phyloP scores from a whole-genome alignment of 2,113 vertebrate species.

The Agapornis roseicollis region DNA sequence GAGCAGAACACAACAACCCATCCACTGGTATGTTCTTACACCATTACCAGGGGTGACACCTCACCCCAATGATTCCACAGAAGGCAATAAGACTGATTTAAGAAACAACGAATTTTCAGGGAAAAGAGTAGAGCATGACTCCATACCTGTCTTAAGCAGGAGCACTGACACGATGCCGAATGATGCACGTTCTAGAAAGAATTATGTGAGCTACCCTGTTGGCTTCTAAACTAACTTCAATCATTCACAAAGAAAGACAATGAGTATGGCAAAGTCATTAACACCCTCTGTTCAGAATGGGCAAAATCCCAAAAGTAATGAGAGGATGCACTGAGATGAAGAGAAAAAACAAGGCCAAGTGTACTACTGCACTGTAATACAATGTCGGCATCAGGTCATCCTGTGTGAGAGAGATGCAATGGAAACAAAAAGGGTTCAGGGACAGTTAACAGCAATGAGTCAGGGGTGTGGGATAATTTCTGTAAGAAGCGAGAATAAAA shows the following conservation, averaged over 20 bases:
- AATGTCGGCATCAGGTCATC: background rate
- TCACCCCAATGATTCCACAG: background rate
- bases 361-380: background rate
- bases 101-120: background rate
- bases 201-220: background rate
- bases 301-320: background rate
- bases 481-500: background rate
- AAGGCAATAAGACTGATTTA: background rate
- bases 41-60: background rate
- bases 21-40: background rate
- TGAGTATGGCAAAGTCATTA: background rate
- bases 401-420: background rate
- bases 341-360: background rate
- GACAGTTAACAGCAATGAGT: background rate
- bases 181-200: background rate
- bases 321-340: background rate
- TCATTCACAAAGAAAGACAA: background rate
- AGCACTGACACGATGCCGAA: fast-evolving
- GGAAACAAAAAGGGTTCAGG: conserved; percentile 6
- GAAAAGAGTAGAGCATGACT: background rate
- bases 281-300: background rate
- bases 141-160: background rate
- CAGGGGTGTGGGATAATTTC: background rate
- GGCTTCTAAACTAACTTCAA: background rate
- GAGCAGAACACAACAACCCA: background rate